These are phyloP conservation scores for Heptranchias perlo DNA, from an alignment of 2,113 vertebrate species.

Conservation along the genomic window DNA sequence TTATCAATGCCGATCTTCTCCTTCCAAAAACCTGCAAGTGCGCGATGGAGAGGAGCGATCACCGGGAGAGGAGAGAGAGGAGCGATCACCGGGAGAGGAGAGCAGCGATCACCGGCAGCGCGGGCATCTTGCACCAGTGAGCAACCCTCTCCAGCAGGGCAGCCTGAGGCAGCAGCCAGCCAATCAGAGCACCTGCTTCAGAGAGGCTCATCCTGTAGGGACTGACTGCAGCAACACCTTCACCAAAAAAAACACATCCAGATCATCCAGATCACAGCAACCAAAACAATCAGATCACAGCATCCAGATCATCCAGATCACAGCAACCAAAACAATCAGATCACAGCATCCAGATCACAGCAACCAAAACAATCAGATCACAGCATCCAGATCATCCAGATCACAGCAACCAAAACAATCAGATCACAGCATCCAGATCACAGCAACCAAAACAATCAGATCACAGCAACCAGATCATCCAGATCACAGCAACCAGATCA, in stretches of 20 bases:
- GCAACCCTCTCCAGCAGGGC: not conserved
- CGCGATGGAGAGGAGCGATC: not conserved
- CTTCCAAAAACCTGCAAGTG: not conserved
- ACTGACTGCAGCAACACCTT: not conserved
- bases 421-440: too few relatives aligned
- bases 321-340: too few relatives aligned
- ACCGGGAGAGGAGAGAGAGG: not conserved
- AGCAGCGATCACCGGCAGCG: not conserved
- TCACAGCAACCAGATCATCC: too few relatives aligned
- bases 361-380: too few relatives aligned
- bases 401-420: not conserved
- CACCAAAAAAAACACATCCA: too few relatives aligned
- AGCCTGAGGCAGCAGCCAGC: not conserved
- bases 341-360: not conserved
- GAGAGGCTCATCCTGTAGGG: not conserved
- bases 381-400: not conserved
- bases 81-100: too few relatives aligned
- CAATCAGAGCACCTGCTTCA: not conserved
- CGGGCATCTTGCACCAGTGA: slow-evolving; percentile 24
- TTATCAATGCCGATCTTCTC: too few relatives aligned
- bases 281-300: too few relatives aligned
- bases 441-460: too few relatives aligned
- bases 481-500: not conserved
- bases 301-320: not conserved
- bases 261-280: not conserved